Base-by-base conservation (phyloP, 2,888 invertebrate genomes). In the Meiosimyza decipiens region DNA sequence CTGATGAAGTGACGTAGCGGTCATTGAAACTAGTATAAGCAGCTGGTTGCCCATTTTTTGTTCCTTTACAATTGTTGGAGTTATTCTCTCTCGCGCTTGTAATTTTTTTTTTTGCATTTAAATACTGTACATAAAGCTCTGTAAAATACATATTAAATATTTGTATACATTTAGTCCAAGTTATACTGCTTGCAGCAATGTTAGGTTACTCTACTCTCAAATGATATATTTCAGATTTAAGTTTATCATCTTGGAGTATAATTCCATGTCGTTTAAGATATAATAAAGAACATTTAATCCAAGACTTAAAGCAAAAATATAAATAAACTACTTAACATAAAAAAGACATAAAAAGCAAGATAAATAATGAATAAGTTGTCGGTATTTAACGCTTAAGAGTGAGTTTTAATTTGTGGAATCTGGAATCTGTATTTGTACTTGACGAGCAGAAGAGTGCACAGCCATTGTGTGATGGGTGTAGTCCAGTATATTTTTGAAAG, bases 401-500 rank as follows among this genome's bases (percentile, higher is more conserved):
- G 6, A 7, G 6, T 49, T 49, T 65, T 60, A 15, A 15, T 60
- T 54, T 54, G 18, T 33, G 16, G 40, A 40, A 40, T 40, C 40
- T 1, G 40, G 40, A 40, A 40, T 40, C 40, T 40, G 40, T 40
- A 33, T 71, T 63, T 18, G 63, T 33, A 47, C 75, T 79, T 40
- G 9, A 40, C 40, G 40, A 40, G 40, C 40, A 40, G 40, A 40
- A 4, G 80, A 80, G 69, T 85, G 85, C 49, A 76, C 73, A 6
- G 77, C 74, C 65, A 84, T 77, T 65, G 80, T 81, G 75, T 85
- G 85, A 51, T 81, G 80, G 4, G 85, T 84, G 6, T 82, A 84
- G 13, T 80, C 84, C 18, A 85, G 76, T 63, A 85, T 83, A 70
- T 78, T 85, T 68, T 80, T 84, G 69, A 85, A 85, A 1, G 81